Percentiles rank a stretch among this genome's conserved stretches.
phyloP scores from a whole-genome alignment of 2,797 vertebrate species.

The Sebastes aleutianus region DNA sequence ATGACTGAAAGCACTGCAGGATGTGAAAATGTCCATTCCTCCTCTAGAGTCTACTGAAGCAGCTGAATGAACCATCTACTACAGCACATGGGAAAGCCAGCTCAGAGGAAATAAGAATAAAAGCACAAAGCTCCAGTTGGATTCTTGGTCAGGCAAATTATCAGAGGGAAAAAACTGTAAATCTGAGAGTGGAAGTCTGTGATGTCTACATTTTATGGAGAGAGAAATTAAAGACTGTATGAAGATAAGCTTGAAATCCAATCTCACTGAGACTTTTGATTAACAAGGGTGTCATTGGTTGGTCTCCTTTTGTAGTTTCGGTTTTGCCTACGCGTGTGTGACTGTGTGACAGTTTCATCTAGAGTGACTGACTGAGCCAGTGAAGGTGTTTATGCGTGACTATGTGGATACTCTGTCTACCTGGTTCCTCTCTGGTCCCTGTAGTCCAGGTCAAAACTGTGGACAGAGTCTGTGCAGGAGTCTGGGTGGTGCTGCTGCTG shows the following conservation, averaged over 20 bases:
- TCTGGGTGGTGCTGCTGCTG: slow-evolving; percentile 83
- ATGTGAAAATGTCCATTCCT: slow-evolving; percentile 2
- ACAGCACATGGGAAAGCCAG: not conserved
- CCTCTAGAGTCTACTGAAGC: not conserved
- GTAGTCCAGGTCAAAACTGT: slow-evolving; percentile 89
- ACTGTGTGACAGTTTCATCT: not conserved
- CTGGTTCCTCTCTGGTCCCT: slow-evolving; percentile 86
- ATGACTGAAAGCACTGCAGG: not conserved
- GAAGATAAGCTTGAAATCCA: not conserved
- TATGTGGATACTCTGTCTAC: slow-evolving; percentile 62
- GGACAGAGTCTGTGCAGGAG: slow-evolving; percentile 86
- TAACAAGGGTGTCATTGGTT: not conserved
- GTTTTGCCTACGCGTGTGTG: not conserved
- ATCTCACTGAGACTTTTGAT: not conserved
- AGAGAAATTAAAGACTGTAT: not conserved
- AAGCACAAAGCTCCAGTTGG: not conserved
- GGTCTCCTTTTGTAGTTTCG: not conserved
- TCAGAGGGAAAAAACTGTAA: not conserved
- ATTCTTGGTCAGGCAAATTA: not conserved
- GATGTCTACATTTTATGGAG: not conserved
- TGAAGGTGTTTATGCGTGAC: not conserved
- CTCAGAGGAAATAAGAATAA: not conserved
- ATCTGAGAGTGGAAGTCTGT: not conserved
- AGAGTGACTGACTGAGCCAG: not conserved
- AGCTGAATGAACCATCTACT: not conserved